Evolutionary conservation across 2,888 invertebrate genomes (phyloP).

Genomic region (Troides oblongomaculatus): DNA sequence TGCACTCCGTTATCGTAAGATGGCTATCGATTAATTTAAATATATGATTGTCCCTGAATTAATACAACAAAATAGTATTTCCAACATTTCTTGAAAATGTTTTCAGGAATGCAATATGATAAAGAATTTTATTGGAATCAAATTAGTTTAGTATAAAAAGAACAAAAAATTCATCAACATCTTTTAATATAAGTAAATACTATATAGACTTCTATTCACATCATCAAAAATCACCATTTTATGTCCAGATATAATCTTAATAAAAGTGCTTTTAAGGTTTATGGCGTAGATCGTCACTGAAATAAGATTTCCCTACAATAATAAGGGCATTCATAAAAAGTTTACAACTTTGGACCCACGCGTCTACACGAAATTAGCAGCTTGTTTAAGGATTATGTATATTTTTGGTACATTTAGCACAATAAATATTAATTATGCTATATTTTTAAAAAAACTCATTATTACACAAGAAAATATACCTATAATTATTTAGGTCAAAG

Average conservation of each 20-base stretch:
- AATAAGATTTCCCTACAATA: constrained; percentile 34
- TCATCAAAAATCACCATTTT: constrained; percentile 31
- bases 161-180: not conserved
- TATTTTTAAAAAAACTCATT: not conserved
- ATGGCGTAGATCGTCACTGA: constrained; percentile 25
- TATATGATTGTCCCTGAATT: no score
- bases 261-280: constrained; percentile 25
- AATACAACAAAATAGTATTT: no score
- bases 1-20: constrained; percentile 46
- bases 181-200: constrained; percentile 23
- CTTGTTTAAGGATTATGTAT: constrained; percentile 36
- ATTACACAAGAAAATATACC: not conserved
- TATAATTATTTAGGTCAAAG: not conserved
- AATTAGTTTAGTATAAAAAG: not conserved
- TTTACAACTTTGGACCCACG: constrained; percentile 37
- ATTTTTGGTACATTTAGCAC: not conserved
- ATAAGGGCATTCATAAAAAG: constrained; percentile 39
- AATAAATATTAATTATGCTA: constrained; percentile 4
- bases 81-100: no score
- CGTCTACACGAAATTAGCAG: constrained; percentile 38
- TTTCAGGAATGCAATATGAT: no score
- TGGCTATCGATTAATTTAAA: constrained; percentile 35
- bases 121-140: not conserved
- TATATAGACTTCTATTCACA: constrained; percentile 9
- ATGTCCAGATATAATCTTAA: constrained; percentile 17